Conservation (phyloP, 2,888 invertebrate species). For the Ophioninae sp. region DNA sequence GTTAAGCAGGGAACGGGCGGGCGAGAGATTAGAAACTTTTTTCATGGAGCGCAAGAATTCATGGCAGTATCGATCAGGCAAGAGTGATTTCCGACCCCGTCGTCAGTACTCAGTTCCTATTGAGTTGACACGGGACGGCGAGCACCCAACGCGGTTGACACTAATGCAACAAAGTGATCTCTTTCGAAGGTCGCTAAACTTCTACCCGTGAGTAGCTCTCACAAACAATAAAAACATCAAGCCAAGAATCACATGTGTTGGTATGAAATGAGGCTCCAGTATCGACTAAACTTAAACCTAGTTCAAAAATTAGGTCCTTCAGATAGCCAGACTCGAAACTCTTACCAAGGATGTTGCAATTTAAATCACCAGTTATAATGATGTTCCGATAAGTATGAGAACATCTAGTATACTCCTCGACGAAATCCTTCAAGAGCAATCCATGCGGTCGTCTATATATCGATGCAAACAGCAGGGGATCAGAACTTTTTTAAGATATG, state of each 20-base stretch:
- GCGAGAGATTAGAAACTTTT: not conserved
- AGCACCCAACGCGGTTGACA: too few relatives aligned
- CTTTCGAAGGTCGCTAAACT: too few relatives aligned
- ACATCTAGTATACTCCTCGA: too few relatives aligned
- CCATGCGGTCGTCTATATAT: not conserved
- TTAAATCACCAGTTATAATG: not conserved
- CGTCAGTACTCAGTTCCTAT: too few relatives aligned
- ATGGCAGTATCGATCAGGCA: not conserved
- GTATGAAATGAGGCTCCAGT: conserved; percentile 25
- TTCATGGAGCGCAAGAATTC: not conserved
- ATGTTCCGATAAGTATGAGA: not conserved
- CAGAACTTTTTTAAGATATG: not conserved
- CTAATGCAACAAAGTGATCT: too few relatives aligned
- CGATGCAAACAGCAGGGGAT: not conserved
- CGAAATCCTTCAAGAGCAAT: too few relatives aligned
- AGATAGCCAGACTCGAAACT: not conserved
- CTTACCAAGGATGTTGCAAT: not conserved
- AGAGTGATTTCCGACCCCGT: not conserved
- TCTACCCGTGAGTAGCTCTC: too few relatives aligned
- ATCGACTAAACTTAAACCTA: not conserved
- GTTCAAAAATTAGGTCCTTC: not conserved
- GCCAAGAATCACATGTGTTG: not conserved
- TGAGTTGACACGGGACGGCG: too few relatives aligned
- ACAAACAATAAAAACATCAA: conserved; percentile 9
- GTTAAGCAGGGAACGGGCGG: not conserved